These are phyloP conservation scores for Tipula helvola DNA, from an alignment of 2,888 invertebrate genomes.

Conservation along the genomic window DNA sequence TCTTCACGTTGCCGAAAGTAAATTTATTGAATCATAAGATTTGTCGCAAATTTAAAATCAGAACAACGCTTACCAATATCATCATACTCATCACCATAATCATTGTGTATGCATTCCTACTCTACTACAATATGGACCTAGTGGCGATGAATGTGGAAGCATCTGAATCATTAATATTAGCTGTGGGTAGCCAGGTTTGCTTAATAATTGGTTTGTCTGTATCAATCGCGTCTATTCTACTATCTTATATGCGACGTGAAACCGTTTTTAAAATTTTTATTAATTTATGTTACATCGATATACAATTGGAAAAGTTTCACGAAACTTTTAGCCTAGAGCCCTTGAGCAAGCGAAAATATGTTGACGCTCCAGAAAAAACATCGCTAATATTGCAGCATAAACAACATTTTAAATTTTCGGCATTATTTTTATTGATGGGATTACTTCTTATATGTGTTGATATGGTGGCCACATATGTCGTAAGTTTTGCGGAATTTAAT, in stretches of 20 bases:
- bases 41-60: background rate
- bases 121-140: background rate
- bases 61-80: background rate
- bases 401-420: background rate
- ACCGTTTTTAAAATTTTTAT: background rate
- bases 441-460: background rate
- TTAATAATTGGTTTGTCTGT: background rate
- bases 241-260: background rate
- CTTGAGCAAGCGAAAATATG: background rate
- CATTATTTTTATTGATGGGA: background rate
- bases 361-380: background rate
- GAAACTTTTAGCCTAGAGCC: background rate
- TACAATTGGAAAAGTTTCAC: background rate
- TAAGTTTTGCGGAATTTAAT: background rate
- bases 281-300: background rate
- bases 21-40: background rate
- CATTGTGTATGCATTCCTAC: background rate
- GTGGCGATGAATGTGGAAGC: background rate
- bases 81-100: background rate
- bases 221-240: background rate
- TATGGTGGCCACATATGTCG: background rate
- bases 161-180: background rate
- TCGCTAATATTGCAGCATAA: background rate
- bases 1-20: background rate
- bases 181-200: background rate